Percentiles rank a stretch among this genome's conserved stretches.
Conservation (phyloP, 2,888 invertebrate species). For the Ypsolopha scabrella region DNA sequence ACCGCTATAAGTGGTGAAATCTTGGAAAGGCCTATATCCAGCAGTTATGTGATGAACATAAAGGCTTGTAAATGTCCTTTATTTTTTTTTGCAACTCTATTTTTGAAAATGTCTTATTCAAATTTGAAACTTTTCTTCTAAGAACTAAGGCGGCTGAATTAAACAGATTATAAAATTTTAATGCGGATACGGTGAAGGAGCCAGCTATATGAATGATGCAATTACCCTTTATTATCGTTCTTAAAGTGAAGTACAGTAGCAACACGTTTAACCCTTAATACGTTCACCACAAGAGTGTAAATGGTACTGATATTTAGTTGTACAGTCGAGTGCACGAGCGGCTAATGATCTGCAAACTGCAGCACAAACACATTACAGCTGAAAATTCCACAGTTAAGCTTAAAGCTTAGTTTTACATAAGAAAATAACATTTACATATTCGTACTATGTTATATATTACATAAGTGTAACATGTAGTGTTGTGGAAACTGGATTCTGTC, state of each 20-base stretch:
- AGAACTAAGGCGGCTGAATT: background rate
- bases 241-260: background rate
- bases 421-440: no score
- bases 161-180: slow-evolving; percentile 3
- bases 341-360: slow-evolving; percentile 5
- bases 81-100: background rate
- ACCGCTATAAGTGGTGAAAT: no score
- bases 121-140: background rate
- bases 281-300: no score
- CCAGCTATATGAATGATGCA: background rate
- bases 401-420: no score
- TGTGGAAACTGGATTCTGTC: background rate
- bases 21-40: no score
- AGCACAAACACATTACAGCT: background rate
- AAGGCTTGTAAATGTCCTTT: background rate
- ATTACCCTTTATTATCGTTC: slow-evolving; percentile 2
- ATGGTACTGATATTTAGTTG: no score
- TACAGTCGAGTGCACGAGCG: no score
- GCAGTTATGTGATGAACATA: no score
- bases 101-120: background rate
- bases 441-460: no score
- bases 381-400: background rate
- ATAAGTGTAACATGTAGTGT: no score
- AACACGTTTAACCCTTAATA: background rate
- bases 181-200: background rate